Percentiles rank a stretch among this genome's conserved stretches.
These are phyloP conservation scores for Rhea americana DNA, from an alignment of 2,113 vertebrate species.

Conservation along the genomic window DNA sequence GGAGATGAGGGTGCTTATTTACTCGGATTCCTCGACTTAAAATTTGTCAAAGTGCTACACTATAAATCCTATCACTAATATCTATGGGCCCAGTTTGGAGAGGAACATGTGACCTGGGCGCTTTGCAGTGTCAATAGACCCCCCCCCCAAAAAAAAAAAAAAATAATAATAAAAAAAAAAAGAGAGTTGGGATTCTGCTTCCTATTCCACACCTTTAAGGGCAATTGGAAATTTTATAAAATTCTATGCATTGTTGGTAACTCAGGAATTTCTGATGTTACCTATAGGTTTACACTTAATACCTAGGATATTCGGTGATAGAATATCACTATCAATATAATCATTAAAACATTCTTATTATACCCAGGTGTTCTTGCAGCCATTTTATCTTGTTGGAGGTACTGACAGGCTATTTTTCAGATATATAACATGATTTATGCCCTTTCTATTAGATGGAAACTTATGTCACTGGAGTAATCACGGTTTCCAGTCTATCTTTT, in stretches of 20 bases:
- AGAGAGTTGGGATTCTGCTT: not conserved
- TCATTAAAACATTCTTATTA: not conserved
- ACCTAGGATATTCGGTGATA: not conserved
- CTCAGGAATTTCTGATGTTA: not conserved
- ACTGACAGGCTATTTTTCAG: constrained; percentile 7
- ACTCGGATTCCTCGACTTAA: not conserved
- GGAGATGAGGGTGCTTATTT: not conserved
- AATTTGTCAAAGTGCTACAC: not conserved
- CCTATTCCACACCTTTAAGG: not conserved
- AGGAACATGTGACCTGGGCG: not conserved
- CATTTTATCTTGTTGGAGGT: not conserved
- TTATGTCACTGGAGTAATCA: constrained; percentile 30
- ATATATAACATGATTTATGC: not conserved
- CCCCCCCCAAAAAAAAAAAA: too few relatives aligned
- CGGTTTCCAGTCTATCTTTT: not conserved
- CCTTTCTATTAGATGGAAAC: not conserved
- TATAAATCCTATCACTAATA: not conserved
- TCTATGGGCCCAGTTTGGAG: too few relatives aligned
- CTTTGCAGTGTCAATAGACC: accelerated
- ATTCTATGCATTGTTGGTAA: not conserved
- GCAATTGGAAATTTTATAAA: not conserved
- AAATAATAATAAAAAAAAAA: too few relatives aligned
- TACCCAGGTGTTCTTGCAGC: not conserved
- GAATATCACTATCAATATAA: not conserved
- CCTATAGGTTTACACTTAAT: not conserved